A percentile compares a stretch with the other conserved stretches of the same genome.
Conservation (phyloP, 1,140 invertebrate species). For the Cotesia glomerata region DNA sequence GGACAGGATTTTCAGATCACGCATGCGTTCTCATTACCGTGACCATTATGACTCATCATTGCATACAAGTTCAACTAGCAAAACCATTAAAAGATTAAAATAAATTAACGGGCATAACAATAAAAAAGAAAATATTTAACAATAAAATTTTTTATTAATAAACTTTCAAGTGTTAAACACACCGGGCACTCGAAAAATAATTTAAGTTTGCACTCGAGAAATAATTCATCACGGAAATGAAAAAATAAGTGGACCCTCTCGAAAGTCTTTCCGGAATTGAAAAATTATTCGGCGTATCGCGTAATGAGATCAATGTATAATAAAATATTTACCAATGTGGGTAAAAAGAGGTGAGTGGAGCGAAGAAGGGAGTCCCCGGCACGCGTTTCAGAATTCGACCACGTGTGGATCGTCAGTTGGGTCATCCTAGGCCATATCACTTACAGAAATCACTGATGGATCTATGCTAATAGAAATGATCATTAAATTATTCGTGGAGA, state of each 20-base stretch:
- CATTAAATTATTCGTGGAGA: constrained; percentile 47
- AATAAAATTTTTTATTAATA: no score
- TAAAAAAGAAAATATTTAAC: no score
- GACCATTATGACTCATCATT: no score
- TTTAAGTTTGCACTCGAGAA: background rate
- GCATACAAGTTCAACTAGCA: no score
- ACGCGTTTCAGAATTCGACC: constrained; percentile 7
- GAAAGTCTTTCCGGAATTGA: no score
- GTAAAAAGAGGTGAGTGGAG: background rate
- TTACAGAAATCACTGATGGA: constrained; percentile 45
- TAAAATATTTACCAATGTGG: constrained; percentile 13
- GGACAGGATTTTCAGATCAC: constrained; percentile 17
- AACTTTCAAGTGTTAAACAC: background rate
- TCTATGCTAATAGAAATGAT: constrained; percentile 60
- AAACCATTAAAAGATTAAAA: no score
- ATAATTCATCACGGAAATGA: background rate
- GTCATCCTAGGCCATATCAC: constrained; percentile 19
- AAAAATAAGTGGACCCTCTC: no score
- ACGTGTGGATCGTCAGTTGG: constrained; percentile 18
- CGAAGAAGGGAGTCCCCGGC: background rate
- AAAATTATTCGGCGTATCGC: no score
- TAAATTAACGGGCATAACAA: no score
- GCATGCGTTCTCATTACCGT: no score
- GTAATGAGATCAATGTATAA: constrained; percentile 5
- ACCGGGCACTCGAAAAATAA: no score